Percentiles rank a stretch among this genome's conserved stretches.
Conservation (phyloP, 2,888 invertebrate species). For the Eumacrocentrus americanus region DNA sequence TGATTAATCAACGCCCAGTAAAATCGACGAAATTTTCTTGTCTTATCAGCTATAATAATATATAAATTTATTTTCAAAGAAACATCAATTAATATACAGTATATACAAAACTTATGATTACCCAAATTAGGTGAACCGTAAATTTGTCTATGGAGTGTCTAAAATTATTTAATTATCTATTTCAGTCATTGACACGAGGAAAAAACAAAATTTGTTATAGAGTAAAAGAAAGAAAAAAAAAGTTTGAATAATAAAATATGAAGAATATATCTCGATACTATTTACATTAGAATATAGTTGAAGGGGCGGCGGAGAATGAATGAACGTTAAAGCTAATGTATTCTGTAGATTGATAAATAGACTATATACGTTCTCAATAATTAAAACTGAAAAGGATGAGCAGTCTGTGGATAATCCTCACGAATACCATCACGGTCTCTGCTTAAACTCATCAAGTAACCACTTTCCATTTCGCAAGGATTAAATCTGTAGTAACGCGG, state of each 20-base stretch:
- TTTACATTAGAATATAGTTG: slow-evolving; percentile 12
- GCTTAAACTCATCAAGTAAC: slow-evolving; percentile 2
- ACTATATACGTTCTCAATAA: not conserved
- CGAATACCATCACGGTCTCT: not conserved
- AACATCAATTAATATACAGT: slow-evolving; percentile 16
- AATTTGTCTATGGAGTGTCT: not conserved
- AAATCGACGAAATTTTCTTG: not conserved
- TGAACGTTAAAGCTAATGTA: slow-evolving; percentile 1
- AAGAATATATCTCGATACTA: not conserved
- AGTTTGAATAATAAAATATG: slow-evolving; percentile 1
- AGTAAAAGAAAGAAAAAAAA: slow-evolving; percentile 14
- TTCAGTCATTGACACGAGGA: slow-evolving; percentile 50
- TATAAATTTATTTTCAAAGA: not conserved
- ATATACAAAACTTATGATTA: slow-evolving; percentile 22
- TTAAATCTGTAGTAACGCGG: too few relatives aligned
- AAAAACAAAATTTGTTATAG: slow-evolving; percentile 8
- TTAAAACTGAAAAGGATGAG: not conserved
- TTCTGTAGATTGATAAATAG: slow-evolving; percentile 1
- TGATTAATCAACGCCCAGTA: not conserved
- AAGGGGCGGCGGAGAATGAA: not conserved
- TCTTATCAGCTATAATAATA: not conserved
- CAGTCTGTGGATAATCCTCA: slow-evolving; percentile 10
- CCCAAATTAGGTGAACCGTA: not conserved
- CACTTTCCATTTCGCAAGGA: slow-evolving; percentile 29
- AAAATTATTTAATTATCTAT: slow-evolving; percentile 47